Conservation (phyloP, 64 coral and sea anemone species). For the Platygyra sinensis region DNA sequence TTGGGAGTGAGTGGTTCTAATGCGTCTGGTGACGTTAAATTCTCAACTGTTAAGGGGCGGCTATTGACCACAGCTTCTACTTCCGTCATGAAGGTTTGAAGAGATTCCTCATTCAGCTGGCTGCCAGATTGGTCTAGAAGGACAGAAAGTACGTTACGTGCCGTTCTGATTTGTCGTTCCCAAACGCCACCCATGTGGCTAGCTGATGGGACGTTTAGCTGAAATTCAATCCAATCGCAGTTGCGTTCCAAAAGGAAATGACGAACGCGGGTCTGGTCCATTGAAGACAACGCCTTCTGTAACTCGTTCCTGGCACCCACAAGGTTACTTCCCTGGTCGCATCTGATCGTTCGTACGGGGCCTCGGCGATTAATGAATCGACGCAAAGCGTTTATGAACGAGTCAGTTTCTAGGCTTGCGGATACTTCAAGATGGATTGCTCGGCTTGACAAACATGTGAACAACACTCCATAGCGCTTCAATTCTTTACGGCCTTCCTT, state of each 20-base stretch:
- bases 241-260: background rate
- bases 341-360: background rate
- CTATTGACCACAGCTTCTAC: constrained; percentile 11
- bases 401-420: background rate
- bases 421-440: background rate
- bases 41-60: no score
- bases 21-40: no score
- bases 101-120: constrained; percentile 14
- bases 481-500: constrained; percentile 25
- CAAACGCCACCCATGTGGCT: constrained; percentile 25
- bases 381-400: constrained; percentile 4
- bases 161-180: constrained; percentile 18
- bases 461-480: constrained; percentile 12
- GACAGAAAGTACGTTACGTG: background rate
- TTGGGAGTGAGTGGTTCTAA: no score
- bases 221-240: constrained; percentile 20
- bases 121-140: background rate
- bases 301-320: constrained; percentile 3
- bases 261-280: background rate
- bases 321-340: background rate
- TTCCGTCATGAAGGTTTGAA: constrained; percentile 12
- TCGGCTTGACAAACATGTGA: background rate
- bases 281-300: background rate
- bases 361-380: background rate
- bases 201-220: constrained; percentile 7